A percentile compares a stretch with the other conserved stretches of the same genome.
phyloP scores from a whole-genome alignment of 2,888 invertebrate genomes.

The Lypha dubia region DNA sequence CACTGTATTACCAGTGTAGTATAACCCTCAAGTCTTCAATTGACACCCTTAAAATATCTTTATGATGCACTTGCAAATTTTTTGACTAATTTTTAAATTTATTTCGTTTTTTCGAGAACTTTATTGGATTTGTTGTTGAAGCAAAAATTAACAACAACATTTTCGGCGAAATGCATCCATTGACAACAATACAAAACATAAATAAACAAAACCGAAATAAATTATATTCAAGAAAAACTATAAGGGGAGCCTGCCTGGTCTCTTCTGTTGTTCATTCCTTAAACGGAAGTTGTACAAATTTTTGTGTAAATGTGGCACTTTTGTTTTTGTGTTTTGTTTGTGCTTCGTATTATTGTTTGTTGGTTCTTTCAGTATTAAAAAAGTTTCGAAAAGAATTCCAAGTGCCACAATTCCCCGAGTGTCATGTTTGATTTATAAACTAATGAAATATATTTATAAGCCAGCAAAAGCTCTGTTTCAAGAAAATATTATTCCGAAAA shows the following conservation, averaged over 20 bases:
- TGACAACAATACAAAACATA: conserved; percentile 55
- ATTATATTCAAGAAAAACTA: conserved; percentile 35
- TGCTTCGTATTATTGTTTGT: conserved; percentile 34
- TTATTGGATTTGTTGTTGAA: conserved; percentile 64
- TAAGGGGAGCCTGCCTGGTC: conserved; percentile 44
- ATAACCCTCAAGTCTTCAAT: not conserved
- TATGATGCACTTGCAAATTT: not conserved
- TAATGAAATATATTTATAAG: conserved; percentile 54
- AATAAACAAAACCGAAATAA: conserved; percentile 33
- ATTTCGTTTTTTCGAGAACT: conserved; percentile 51
- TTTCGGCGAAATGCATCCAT: conserved; percentile 69
- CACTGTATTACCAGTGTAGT: conserved; percentile 5
- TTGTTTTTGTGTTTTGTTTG: too few relatives aligned
- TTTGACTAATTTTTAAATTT: conserved; percentile 40
- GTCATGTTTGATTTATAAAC: conserved; percentile 70
- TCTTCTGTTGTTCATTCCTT: conserved; percentile 45
- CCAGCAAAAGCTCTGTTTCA: conserved; percentile 56
- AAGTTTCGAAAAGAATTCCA: conserved; percentile 31
- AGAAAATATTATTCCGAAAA: conserved; percentile 41
- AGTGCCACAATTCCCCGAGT: conserved; percentile 54
- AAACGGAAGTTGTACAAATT: conserved; percentile 70
- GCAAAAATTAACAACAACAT: conserved; percentile 71
- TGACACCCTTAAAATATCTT: conserved; percentile 12
- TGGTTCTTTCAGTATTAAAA: conserved; percentile 15
- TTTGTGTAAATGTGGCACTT: conserved; percentile 62